Evolutionary conservation across 2,797 vertebrate genomes (phyloP).

Genomic region (Darevskia nairensis): DNA sequence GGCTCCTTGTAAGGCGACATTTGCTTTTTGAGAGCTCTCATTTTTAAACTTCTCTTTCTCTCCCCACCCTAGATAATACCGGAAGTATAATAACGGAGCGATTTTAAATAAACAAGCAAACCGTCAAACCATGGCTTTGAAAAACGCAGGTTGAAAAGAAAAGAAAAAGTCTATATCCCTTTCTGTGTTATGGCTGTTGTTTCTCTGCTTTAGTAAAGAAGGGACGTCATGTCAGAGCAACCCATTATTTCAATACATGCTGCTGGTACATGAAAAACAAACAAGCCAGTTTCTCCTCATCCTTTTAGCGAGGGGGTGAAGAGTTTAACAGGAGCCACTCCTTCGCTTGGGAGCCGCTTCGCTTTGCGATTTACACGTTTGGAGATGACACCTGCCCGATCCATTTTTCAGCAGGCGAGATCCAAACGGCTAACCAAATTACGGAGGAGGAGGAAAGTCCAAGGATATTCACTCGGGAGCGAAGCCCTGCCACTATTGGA

Average conservation of each 20-base stretch:
- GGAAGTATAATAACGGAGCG: background rate
- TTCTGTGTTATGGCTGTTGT: background rate
- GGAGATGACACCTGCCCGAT: no score
- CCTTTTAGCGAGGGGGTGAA: background rate
- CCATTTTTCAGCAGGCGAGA: background rate
- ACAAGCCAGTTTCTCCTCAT: background rate
- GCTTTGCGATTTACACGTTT: background rate
- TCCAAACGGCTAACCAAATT: no score
- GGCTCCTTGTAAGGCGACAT: no score
- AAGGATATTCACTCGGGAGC: background rate
- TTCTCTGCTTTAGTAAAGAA: background rate
- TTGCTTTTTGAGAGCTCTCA: no score
- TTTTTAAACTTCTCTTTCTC: background rate
- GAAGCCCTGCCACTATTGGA: background rate
- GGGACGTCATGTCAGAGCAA: no score
- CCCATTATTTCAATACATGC: background rate
- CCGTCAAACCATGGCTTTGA: background rate
- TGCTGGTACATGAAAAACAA: background rate
- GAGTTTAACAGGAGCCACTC: background rate
- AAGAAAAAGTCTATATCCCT: background rate
- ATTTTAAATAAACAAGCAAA: background rate
- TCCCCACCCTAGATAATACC: background rate
- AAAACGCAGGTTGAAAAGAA: no score
- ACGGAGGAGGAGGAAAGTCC: no score
- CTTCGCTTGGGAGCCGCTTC: no score